Evolutionary conservation across 2,113 vertebrate species (phyloP).

Genomic region (Eudorcas thomsonii): DNA sequence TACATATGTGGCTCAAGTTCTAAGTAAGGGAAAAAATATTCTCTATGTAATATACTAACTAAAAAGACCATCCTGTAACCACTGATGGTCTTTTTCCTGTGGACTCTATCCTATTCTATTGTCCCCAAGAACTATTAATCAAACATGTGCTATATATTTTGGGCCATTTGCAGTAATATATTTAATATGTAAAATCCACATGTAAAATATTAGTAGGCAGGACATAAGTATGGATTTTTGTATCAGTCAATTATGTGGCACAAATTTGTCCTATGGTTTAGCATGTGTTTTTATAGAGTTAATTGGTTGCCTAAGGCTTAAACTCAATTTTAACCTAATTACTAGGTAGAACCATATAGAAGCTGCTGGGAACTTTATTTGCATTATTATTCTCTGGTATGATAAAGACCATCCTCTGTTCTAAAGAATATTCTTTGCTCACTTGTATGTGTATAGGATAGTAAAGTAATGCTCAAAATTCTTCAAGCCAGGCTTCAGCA

Average conservation of each 20-base stretch:
- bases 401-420: background rate
- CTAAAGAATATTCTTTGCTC: background rate
- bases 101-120: background rate
- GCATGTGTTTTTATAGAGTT: conserved; percentile 39
- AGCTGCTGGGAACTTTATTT: background rate
- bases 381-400: background rate
- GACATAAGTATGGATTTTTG: conserved; percentile 47
- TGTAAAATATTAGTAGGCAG: conserved; percentile 38
- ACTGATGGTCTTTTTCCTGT: background rate
- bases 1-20: background rate
- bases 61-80: background rate
- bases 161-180: conserved; percentile 9
- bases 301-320: conserved; percentile 45
- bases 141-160: background rate
- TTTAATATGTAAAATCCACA: conserved; percentile 42
- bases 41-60: background rate
- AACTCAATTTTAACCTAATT: background rate
- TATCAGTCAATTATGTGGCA: conserved; percentile 13
- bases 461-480: too few species aligned
- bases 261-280: conserved; percentile 42
- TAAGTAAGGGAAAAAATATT: conserved; percentile 24
- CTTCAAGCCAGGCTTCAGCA: too few species aligned
- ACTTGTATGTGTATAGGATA: background rate
- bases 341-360: background rate
- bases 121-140: background rate